A percentile compares a stretch with the other conserved stretches of the same genome.
Evolutionary conservation across 2,113 vertebrate species (phyloP).

Genomic region (Oreochromis aureus): DNA sequence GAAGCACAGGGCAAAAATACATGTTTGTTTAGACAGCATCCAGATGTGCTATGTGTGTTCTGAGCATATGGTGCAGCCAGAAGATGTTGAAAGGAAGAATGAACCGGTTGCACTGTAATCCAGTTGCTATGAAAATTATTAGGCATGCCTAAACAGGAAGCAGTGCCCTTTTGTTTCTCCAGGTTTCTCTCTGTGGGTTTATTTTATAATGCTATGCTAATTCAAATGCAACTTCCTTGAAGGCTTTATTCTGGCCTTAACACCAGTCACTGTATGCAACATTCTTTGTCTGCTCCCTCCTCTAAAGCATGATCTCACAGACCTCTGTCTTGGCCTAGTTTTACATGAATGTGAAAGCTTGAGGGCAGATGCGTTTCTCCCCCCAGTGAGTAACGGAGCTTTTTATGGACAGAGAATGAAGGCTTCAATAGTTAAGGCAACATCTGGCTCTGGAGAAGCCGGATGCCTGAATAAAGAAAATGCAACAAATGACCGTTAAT

Average conservation of each 20-base stretch:
- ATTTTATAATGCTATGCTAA: neutral
- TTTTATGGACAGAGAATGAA: slow-evolving; percentile 36
- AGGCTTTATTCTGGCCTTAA: neutral
- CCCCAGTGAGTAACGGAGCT: slow-evolving; percentile 24
- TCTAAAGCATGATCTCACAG: neutral
- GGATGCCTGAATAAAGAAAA: neutral
- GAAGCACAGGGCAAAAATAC: slow-evolving; percentile 7
- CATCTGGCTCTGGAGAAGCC: slow-evolving; percentile 20
- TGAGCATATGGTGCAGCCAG: neutral
- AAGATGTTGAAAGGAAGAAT: neutral
- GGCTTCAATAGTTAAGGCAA: slow-evolving; percentile 13
- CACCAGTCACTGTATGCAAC: neutral
- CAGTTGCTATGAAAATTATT: neutral
- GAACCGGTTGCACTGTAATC: neutral
- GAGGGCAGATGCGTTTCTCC: slow-evolving; percentile 29
- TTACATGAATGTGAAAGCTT: slow-evolving; percentile 13
- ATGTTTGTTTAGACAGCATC: slow-evolving; percentile 51
- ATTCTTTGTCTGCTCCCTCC: neutral
- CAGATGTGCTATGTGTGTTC: slow-evolving; percentile 29
- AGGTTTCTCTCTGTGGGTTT: neutral
- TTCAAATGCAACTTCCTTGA: neutral
- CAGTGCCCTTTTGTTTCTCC: neutral
- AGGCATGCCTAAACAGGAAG: neutral
- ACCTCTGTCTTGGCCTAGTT: slow-evolving; percentile 39
- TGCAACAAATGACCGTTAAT: neutral